Evolutionary conservation across 1,140 invertebrate species (phyloP), one percentile per base, ranked within the genome.

Genomic region (Laupala kohalensis): DNA sequence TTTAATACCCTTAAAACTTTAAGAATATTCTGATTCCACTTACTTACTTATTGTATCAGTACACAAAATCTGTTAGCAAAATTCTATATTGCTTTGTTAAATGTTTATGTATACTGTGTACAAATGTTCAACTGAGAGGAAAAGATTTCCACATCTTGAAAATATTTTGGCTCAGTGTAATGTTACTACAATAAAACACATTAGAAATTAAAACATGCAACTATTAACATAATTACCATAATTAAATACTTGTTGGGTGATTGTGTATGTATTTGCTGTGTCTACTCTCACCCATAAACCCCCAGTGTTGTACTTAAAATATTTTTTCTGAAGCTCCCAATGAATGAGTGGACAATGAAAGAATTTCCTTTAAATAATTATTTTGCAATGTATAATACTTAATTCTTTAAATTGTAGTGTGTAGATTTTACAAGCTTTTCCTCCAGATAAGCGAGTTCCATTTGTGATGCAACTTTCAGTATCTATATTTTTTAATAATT

Each of bases 231-330:
- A 53, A 53, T 53, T 53, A 53, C 37, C 37, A 53, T 53, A 68
- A 37, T 68, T 68, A 28, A 65, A 12, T 68, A 53, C 37, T 53
- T 53, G 37, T 53, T 27, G 67, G 28, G 28, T 30, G 67, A 24
- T 23, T 37, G 28, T 68, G 28, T 37, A 37, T 67, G 25, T 67
- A 67, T 27, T 27, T 53, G 37, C 37, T 53, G 37, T 28, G 66
- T 68, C 26, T 68, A 68, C 23, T 19, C 28, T 68, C 67, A 68
- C 28, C 67, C 67, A 29, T 27, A 68, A 30, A 68, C 27, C 27
- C 67, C 67, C 67, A 29, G 28, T 68, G 67, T 68, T 30, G 67
- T 68, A 68, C 67, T 68, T 68, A 68, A 68, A 67, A 67, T 68
- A 9, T 29, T 29, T 23, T 29, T 30, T 37, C 67, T 68, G 67